Conservation (phyloP, 2,888 invertebrate species). For the Liopterus haemorrhoidalis region DNA sequence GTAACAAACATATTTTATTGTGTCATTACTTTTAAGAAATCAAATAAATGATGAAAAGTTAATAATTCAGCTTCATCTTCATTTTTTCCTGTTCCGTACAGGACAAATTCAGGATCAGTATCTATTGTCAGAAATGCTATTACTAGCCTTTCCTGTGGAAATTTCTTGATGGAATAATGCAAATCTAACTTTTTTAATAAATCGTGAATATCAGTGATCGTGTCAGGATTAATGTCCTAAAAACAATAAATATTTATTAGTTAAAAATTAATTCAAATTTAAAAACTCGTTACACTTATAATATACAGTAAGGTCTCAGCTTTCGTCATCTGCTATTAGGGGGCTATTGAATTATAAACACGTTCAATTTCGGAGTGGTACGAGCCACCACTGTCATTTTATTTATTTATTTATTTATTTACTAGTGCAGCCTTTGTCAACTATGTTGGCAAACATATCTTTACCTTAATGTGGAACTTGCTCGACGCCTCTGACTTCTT, state of each 20-base stretch:
- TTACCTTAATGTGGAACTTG: too few relatives aligned
- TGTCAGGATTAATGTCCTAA: conserved; percentile 1
- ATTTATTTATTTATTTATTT: too few relatives aligned
- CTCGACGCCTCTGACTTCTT: too few relatives aligned
- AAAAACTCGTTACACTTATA: too few relatives aligned
- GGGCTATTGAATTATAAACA: too few relatives aligned
- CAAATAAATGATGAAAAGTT: conserved; percentile 1
- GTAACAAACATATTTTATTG: conserved; percentile 4
- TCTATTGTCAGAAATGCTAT: conserved; percentile 8
- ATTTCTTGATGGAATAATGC: neutral
- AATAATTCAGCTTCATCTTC: neutral
- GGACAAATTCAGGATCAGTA: conserved; percentile 12
- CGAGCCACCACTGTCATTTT: too few relatives aligned
- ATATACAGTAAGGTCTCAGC: too few relatives aligned
- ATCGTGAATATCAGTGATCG: neutral
- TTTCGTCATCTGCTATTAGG: too few relatives aligned
- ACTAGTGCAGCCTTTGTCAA: too few relatives aligned
- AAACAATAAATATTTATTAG: neutral
- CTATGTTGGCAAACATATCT: too few relatives aligned
- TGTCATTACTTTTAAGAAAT: conserved; percentile 12
- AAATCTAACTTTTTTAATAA: conserved; percentile 12
- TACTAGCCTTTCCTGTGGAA: neutral
- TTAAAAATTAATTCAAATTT: conserved; percentile 1
- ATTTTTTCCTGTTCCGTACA: neutral
- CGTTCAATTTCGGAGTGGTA: too few relatives aligned